Evolutionary conservation across 2,797 vertebrate species (phyloP).

Genomic region (Dendrocincla fuliginosa): DNA sequence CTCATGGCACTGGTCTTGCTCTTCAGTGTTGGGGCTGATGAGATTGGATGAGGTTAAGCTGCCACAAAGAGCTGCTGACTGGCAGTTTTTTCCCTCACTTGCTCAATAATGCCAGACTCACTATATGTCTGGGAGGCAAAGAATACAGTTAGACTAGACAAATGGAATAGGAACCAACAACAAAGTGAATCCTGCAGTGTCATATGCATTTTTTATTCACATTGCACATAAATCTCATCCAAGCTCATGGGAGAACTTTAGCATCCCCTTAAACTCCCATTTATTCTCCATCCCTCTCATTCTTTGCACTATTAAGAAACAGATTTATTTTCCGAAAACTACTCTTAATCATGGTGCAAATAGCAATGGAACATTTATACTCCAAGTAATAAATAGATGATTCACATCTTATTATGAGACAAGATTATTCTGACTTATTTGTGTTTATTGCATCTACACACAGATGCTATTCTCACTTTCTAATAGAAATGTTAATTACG

Average conservation of each 20-base stretch:
- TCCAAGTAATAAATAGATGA: conserved; percentile 35
- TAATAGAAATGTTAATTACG: conserved; percentile 35
- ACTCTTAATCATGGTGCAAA: conserved; percentile 55
- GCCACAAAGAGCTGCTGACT: conserved; percentile 38
- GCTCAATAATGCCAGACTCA: conserved; percentile 12
- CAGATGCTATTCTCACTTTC: not conserved
- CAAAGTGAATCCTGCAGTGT: conserved; percentile 32
- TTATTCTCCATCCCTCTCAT: conserved; percentile 45
- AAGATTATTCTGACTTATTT: conserved; percentile 28
- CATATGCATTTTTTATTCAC: conserved; percentile 58
- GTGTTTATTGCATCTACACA: not conserved
- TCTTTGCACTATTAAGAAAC: conserved; percentile 54
- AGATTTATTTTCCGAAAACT: conserved; percentile 55
- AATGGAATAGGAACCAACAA: conserved; percentile 38
- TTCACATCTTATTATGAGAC: not conserved
- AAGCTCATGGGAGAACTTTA: conserved; percentile 49
- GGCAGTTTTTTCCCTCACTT: conserved; percentile 20
- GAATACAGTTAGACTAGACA: conserved; percentile 39
- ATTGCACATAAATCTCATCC: conserved; percentile 49
- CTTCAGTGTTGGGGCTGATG: not conserved
- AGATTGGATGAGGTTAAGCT: conserved; percentile 34
- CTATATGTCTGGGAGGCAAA: conserved; percentile 31
- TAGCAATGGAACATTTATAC: conserved; percentile 49
- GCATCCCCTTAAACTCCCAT: conserved; percentile 39
- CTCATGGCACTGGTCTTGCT: conserved; percentile 28